Percentiles rank a stretch among this genome's conserved stretches.
Evolutionary conservation across 1,140 invertebrate genomes (phyloP).

Genomic region (Achroia grisella): DNA sequence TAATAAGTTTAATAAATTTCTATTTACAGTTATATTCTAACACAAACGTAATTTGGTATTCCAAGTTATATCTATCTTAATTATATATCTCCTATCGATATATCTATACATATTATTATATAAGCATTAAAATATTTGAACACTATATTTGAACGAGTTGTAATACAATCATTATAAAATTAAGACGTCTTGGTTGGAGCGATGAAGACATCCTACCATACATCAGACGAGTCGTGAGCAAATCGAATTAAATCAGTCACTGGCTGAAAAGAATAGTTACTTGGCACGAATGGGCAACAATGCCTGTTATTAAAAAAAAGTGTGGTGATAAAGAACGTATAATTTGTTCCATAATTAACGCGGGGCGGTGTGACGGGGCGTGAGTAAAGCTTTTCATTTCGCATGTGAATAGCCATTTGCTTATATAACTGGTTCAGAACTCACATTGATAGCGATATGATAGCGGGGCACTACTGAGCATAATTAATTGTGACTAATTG

Average conservation of each 20-base stretch:
- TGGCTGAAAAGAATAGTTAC: conserved; percentile 64
- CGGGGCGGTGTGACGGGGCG: conserved; percentile 55
- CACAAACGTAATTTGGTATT: too few relatives aligned
- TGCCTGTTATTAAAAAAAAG: conserved; percentile 64
- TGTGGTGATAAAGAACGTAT: conserved; percentile 62
- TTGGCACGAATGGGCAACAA: conserved; percentile 66
- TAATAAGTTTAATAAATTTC: too few relatives aligned
- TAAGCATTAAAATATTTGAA: too few relatives aligned
- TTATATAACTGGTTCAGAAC: conserved; percentile 37
- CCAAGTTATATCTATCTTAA: too few relatives aligned
- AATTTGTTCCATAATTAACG: conserved; percentile 65
- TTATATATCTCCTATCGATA: too few relatives aligned
- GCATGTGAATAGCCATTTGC: conserved; percentile 46
- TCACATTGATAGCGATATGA: conserved; percentile 44
- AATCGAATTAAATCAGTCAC: conserved; percentile 63
- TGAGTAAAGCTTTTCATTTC: conserved; percentile 63
- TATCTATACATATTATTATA: too few relatives aligned
- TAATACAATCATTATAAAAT: conserved; percentile 15
- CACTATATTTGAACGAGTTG: not conserved
- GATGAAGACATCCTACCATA: conserved; percentile 42
- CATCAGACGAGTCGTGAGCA: conserved; percentile 38
- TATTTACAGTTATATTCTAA: too few relatives aligned
- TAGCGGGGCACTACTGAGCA: conserved; percentile 40
- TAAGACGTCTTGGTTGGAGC: conserved; percentile 24
- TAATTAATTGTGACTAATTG: conserved; percentile 66